Evolutionary conservation across 2,797 vertebrate species (phyloP).

Genomic region (Labeo calbasu): DNA sequence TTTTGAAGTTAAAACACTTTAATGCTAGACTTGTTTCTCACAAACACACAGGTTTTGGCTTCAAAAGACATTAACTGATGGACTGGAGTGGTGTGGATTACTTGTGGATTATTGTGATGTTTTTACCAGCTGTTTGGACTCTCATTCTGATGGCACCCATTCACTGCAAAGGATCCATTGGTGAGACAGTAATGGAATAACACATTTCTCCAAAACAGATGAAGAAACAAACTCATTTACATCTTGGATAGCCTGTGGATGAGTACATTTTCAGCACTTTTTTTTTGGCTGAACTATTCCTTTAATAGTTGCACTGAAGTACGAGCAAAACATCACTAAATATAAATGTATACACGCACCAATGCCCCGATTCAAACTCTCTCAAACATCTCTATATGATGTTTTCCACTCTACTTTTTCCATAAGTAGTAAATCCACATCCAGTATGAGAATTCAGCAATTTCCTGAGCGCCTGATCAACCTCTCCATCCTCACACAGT

Average conservation of each 20-base stretch:
- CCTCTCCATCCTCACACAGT: conserved; percentile 5
- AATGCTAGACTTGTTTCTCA: background rate
- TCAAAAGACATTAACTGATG: background rate
- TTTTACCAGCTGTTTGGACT: background rate
- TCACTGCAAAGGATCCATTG: background rate
- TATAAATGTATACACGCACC: background rate
- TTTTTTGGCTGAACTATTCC: background rate
- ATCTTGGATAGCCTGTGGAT: background rate
- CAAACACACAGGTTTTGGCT: background rate
- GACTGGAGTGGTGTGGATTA: background rate
- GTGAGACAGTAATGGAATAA: too few relatives aligned
- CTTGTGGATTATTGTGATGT: background rate
- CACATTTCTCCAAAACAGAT: background rate
- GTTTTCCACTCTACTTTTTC: background rate
- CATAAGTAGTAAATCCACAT: background rate
- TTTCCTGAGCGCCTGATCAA: background rate
- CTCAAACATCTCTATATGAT: background rate
- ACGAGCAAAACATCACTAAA: background rate
- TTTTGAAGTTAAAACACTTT: background rate
- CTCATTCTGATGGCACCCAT: background rate
- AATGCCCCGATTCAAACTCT: background rate
- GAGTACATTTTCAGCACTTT: background rate
- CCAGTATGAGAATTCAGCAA: background rate
- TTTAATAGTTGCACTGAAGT: background rate
- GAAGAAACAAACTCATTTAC: background rate